Evolutionary conservation across 64 coral and sea anemone species (phyloP), one percentile per base, ranked within the genome.

Genomic region (Porites lutea): DNA sequence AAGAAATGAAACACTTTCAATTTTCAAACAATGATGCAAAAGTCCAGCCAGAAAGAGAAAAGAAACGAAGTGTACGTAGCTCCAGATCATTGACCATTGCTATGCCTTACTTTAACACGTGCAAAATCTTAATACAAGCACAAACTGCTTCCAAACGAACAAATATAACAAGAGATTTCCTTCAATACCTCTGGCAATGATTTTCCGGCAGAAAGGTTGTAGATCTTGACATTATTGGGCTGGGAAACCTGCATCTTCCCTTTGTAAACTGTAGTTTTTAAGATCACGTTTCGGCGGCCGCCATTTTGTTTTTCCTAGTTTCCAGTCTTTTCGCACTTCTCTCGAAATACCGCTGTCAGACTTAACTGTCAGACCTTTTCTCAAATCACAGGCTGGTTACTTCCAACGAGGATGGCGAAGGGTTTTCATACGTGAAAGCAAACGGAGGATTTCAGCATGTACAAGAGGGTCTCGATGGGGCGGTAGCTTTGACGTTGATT

Each of bases 211-310:
- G 97, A 99, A 1, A 99, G 79, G 18, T 99, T 99, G 80, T 99
- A 99, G 37, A 99, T 99, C 77, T 99, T 99, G 18, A 99, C 97
- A 94, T 99, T 93, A 50, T 99, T 99, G 5, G 97, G 97, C 51
- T 99, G 91, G 43, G 97, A 99, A 79, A 99, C 97, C 79, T 96
- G 94, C 97, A 99, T 99, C 50, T 90, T 84, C 61, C 9, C 54
- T 10, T 37, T 43, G 16, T 20, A 37, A 0, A 45, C 44, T 68
- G 13, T 49, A 69, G 63, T 19, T 52, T 0, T 22, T 20, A 21
- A 10, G 3, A 45, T 52, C 48, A 84, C 62, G 14, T 68, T 52
- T 51, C 18, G 10, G 8, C 45, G 7, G 46, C 81, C 81, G 81
- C 81, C 81, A 84, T 84, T 19, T 52, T 84, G 64, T 4, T 52